Conservation (phyloP, 1,140 invertebrate genomes). For the Neodiprion virginianus region DNA sequence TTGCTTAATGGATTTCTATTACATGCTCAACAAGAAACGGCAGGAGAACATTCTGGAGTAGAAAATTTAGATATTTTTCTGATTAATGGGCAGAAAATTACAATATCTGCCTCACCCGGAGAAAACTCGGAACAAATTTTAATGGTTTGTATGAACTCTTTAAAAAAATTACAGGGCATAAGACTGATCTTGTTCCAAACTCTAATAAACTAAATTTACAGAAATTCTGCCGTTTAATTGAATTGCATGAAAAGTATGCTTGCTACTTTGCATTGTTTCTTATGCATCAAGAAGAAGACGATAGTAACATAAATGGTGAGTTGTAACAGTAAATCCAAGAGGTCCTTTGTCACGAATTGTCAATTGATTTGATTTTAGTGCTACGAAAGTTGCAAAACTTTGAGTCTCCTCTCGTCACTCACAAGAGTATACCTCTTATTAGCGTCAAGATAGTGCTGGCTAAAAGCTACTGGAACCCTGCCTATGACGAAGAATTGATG, state of each 20-base stretch:
- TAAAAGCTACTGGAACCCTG: slow-evolving; percentile 85
- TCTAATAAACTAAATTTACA: slow-evolving; percentile 52
- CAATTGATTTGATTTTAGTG: slow-evolving; percentile 62
- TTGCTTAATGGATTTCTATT: slow-evolving; percentile 87
- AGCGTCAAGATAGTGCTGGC: slow-evolving; percentile 46
- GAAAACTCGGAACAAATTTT: slow-evolving; percentile 85
- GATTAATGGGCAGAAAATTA: slow-evolving; percentile 85
- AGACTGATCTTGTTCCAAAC: slow-evolving; percentile 6
- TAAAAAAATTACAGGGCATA: background rate
- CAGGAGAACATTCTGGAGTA: slow-evolving; percentile 73
- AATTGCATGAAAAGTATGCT: slow-evolving; percentile 77
- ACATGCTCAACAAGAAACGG: slow-evolving; percentile 89
- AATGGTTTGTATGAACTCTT: slow-evolving; percentile 61
- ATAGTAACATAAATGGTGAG: slow-evolving; percentile 71
- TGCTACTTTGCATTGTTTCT: slow-evolving; percentile 91
- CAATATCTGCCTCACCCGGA: slow-evolving; percentile 79
- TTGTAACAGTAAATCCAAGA: slow-evolving; percentile 20
- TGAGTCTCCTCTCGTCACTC: slow-evolving; percentile 94
- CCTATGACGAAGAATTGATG: slow-evolving; percentile 83
- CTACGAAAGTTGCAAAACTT: slow-evolving; percentile 91
- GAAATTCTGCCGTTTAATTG: slow-evolving; percentile 78
- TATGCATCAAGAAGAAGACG: slow-evolving; percentile 79
- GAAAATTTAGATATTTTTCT: slow-evolving; percentile 82
- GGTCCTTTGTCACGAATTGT: background rate
- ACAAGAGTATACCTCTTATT: slow-evolving; percentile 64